Conservation (phyloP, 2,888 invertebrate species). For the Anticlea derivata region DNA sequence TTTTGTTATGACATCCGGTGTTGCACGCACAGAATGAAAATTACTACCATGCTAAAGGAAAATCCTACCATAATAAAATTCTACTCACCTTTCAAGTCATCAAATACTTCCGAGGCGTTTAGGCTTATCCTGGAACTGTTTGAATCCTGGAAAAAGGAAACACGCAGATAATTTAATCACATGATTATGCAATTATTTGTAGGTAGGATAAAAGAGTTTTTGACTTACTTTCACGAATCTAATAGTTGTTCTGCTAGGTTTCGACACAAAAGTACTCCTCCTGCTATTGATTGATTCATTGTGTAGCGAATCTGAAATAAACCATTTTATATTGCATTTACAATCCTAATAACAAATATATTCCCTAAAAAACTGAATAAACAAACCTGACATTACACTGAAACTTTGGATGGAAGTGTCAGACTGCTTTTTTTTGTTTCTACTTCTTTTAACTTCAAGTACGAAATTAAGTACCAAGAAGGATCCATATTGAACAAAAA, state of each 20-base stretch:
- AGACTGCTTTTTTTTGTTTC: conserved; percentile 45
- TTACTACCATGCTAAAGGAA: conserved; percentile 21
- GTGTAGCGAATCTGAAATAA: conserved; percentile 69
- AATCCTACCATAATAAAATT: neutral
- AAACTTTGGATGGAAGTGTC: conserved; percentile 77
- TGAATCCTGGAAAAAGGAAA: conserved; percentile 59
- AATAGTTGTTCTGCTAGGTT: conserved; percentile 70
- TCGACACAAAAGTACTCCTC: conserved; percentile 72
- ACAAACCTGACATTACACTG: conserved; percentile 81
- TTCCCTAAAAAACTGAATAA: conserved; percentile 29
- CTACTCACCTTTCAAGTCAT: conserved; percentile 65
- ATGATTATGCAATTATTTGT: too few relatives aligned
- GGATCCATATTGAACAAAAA: conserved; percentile 6
- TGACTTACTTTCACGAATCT: conserved; percentile 70
- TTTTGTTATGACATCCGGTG: conserved; percentile 29
- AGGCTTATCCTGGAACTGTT: conserved; percentile 61
- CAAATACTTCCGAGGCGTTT: conserved; percentile 57
- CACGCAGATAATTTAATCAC: neutral
- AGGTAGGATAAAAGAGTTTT: neutral
- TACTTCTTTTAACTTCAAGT: conserved; percentile 35
- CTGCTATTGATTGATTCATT: conserved; percentile 77
- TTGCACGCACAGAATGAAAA: conserved; percentile 30
- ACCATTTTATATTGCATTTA: conserved; percentile 5
- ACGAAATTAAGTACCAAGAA: conserved; percentile 7
- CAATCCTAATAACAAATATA: neutral